Base-by-base conservation (phyloP, 2,113 vertebrate genomes). In the Neopipo cinnamomea region DNA sequence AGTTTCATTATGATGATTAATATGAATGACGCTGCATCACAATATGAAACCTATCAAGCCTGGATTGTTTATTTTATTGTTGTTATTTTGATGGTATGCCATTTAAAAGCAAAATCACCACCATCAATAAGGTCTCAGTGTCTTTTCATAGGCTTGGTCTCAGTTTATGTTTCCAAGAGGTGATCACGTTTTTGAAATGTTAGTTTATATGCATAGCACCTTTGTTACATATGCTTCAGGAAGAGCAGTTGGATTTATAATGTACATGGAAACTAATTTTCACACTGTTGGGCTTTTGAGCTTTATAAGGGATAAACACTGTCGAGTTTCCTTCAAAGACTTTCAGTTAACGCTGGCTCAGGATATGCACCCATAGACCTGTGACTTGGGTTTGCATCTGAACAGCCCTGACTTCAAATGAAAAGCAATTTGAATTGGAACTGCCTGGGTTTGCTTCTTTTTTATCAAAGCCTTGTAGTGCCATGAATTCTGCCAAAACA, bases 1-100 rank as follows among this genome's bases (percentile, higher is more conserved):
- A 91, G 47, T 94, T 97, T 96, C 82, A 90, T 95, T 95, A 76
- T 86, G n/a, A 68, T 62, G 67, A 91, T 96, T 96, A 96, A 96
- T 95, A 96, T 97, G 94, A 68, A 88, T 87, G 81, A 72, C 58
- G 66, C 17, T 75, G 58, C 81, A 77, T 62, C 88, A 71, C 88
- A 81, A 89, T 91, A 83, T 59, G 68, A 96, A 96, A 92, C 31
- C 55, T 72, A 96, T 94, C 76, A 90, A 92, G 72, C 31, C 88
- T 92, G 41, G 58, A 70, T 82, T 93, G 75, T 80, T 93, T 86
- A 61, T 96, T 92, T 96, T 87, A 89, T 85, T 87, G 53, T 50
- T 87, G 42, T 88, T 76, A 4, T 87, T 92, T 88, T 85, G 71
- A 85, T 88, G 49, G 10, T 70, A 85, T 24, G 31, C 61, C 78